Conservation (phyloP, 2,797 vertebrate species). For the Pseudopleuronectes americanus region DNA sequence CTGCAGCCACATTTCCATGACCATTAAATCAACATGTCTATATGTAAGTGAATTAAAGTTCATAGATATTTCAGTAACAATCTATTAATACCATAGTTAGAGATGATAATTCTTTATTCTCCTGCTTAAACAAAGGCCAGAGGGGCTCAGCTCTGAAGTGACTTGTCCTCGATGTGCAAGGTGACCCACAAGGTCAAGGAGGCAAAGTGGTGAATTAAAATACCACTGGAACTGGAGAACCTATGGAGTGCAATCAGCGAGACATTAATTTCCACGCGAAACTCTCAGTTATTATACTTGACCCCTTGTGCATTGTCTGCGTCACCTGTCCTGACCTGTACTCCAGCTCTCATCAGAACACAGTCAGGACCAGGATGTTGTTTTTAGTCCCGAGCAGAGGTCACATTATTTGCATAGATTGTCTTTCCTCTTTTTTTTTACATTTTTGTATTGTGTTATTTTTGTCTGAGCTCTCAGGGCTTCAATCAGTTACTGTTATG, state of each 20-base stretch:
- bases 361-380: conserved; percentile 25
- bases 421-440: not conserved
- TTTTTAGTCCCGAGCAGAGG: conserved; percentile 18
- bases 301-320: conserved; percentile 26
- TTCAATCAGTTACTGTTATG: not conserved
- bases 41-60: conserved; percentile 24
- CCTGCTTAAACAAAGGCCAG: conserved; percentile 3
- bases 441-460: not conserved
- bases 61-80: not conserved
- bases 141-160: conserved; percentile 21
- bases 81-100: conserved; percentile 1
- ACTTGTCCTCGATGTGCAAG: conserved; percentile 34
- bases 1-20: conserved; percentile 12
- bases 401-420: conserved; percentile 26
- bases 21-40: conserved; percentile 48
- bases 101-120: conserved; percentile 2
- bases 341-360: conserved; percentile 38
- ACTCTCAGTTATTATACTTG: conserved; percentile 42
- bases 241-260: conserved; percentile 61
- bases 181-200: conserved; percentile 56
- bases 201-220: conserved; percentile 48
- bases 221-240: conserved; percentile 35
- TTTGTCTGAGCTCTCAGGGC: not conserved
- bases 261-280: conserved; percentile 51
- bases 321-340: conserved; percentile 34